Conservation (phyloP, 2,888 invertebrate species). For the Oegoconia quadripuncta region DNA sequence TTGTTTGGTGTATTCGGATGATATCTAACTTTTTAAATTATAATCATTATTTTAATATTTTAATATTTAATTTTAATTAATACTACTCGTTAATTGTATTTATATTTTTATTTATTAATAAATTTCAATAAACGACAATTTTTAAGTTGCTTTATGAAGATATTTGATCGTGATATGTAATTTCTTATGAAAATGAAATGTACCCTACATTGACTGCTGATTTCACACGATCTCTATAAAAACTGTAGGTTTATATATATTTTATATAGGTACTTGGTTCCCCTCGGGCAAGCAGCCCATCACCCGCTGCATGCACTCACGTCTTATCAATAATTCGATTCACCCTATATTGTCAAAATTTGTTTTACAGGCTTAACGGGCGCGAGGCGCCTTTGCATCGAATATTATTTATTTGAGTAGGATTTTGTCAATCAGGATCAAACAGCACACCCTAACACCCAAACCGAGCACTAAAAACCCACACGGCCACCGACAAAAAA, state of each 20-base stretch:
- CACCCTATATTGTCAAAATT: constrained; percentile 52
- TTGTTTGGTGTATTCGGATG: too few relatives aligned
- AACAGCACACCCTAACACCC: constrained; percentile 35
- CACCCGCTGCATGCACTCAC: constrained; percentile 34
- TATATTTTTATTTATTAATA: too few relatives aligned
- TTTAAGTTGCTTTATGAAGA: too few relatives aligned
- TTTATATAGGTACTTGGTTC: too few relatives aligned
- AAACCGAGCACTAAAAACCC: constrained; percentile 37
- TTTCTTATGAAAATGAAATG: neutral
- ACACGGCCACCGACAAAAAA: constrained; percentile 42
- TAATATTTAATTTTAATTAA: too few relatives aligned
- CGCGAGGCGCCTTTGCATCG: constrained; percentile 39
- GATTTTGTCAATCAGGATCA: constrained; percentile 73
- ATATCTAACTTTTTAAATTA: too few relatives aligned
- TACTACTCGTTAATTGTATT: too few relatives aligned
- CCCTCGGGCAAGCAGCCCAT: constrained; percentile 37
- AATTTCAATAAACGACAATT: too few relatives aligned
- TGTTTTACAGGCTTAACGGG: constrained; percentile 51
- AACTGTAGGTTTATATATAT: too few relatives aligned
- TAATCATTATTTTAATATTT: too few relatives aligned
- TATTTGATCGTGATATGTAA: too few relatives aligned
- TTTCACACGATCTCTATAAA: neutral
- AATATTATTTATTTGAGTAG: constrained; percentile 56
- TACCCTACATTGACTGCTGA: neutral
- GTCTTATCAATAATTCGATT: constrained; percentile 45